phyloP scores from a whole-genome alignment of 2,888 invertebrate species.

The Chironomus riparius region DNA sequence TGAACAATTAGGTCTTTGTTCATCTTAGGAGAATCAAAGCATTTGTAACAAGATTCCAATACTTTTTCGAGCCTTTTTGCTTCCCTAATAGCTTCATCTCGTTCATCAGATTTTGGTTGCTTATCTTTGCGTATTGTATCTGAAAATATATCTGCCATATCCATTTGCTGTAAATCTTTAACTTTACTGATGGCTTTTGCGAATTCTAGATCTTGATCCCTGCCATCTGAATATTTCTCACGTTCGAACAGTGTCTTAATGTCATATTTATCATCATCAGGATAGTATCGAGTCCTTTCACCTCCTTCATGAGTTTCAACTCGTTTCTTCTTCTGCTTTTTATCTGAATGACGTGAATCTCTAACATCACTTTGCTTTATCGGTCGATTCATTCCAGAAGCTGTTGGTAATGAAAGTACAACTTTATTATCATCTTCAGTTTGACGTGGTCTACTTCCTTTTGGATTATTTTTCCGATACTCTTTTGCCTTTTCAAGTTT shows the following conservation, averaged over 20 bases:
- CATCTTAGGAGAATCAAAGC: constrained; percentile 71
- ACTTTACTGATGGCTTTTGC: constrained; percentile 60
- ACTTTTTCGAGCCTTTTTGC: constrained; percentile 59
- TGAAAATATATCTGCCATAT: constrained; percentile 78
- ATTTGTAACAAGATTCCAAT: constrained; percentile 72
- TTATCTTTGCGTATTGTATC: constrained; percentile 62
- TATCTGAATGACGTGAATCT: constrained; percentile 38
- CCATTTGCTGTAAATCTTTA: constrained; percentile 51
- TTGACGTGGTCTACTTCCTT: neutral
- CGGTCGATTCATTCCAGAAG: constrained; percentile 60
- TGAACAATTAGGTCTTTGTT: constrained; percentile 77
- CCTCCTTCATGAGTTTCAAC: constrained; percentile 63
- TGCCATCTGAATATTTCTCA: constrained; percentile 70
- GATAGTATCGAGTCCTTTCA: constrained; percentile 72
- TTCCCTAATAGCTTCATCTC: constrained; percentile 59
- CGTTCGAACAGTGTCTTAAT: constrained; percentile 76
- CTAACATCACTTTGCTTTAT: constrained; percentile 39
- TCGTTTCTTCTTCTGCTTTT: constrained; percentile 46
- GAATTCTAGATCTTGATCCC: constrained; percentile 73
- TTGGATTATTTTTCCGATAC: constrained; percentile 33
- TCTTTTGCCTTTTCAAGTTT: constrained; percentile 64
- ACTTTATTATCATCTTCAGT: constrained; percentile 45
- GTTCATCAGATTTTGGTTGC: constrained; percentile 46
- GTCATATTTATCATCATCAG: constrained; percentile 81
- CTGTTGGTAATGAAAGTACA: constrained; percentile 59